Evolutionary conservation across 2,888 invertebrate species (phyloP), one percentile per base, ranked within the genome.

Genomic region (Nymphalis urticae): DNA sequence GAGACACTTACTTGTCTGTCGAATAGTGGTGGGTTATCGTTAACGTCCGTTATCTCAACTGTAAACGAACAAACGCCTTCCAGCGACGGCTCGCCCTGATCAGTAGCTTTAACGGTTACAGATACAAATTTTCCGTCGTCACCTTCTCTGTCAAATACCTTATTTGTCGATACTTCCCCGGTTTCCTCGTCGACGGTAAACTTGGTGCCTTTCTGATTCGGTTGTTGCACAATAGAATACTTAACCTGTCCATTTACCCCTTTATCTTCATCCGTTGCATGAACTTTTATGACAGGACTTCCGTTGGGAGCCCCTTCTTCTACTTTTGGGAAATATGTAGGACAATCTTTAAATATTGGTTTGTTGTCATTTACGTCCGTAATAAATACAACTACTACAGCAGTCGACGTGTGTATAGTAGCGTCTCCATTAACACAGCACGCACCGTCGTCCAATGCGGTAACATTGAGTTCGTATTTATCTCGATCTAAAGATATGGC

Each of bases 1-100:
- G 32, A 32, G n/a, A 2, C 58, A 79, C 91, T 92, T 94, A 97
- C 98, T 95, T 98, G 98, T 93, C 98, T 94, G 92, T 98, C 98
- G 88, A 98, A 98, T 64, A 98, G 91, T 10, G 98, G 98, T 9
- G 98, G 98, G 89, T 99, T 99, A 86, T 99, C 99, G 84, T 99
- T 99, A 58, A 98, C 97, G 87, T 99, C 99, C 1, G 98, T 98
- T 65, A 99, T 98, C 93, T 98, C 98, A 60, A 98, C 98, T 19
- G 98, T 98, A 86, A 99, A 99, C 9, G 99, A 99, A 88, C 99
- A 99, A 75, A 99, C 98, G 36, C 99, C 98, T 89, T 99, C 99
- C 76, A 99, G 89, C 0, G 98, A 98, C 1, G 99, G 98, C 85
- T 98, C 98, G n/a, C 99, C 99, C 85, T 98, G 97, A 94, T 99